phyloP scores from a whole-genome alignment of 2,888 invertebrate genomes.

The Nematopogon swammerdamellus region DNA sequence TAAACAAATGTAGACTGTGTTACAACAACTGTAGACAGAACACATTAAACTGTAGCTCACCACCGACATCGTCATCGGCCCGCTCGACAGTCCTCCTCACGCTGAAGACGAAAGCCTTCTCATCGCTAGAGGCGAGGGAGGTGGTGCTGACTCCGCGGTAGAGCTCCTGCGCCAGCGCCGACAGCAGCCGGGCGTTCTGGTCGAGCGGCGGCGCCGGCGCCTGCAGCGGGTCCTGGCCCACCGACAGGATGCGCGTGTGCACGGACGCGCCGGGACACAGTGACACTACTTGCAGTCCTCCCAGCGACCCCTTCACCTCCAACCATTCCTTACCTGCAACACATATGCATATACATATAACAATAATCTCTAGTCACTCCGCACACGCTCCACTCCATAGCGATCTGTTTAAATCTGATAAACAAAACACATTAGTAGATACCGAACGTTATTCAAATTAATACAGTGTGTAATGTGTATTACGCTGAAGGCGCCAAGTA shows the following conservation, averaged over 20 bases:
- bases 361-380: too few species aligned
- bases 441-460: too few species aligned
- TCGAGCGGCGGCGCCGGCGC: constrained; percentile 22
- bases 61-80: background rate
- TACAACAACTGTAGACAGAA: too few species aligned
- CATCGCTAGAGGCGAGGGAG: constrained; percentile 22
- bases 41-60: background rate
- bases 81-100: constrained; percentile 15
- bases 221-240: constrained; percentile 73
- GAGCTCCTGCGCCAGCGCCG: constrained; percentile 29
- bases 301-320: constrained; percentile 80
- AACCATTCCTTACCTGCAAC: constrained; percentile 45
- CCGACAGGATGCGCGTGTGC: constrained; percentile 82
- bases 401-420: too few species aligned
- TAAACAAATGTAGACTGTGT: too few species aligned
- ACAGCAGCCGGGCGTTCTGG: constrained; percentile 18
- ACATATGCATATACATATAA: too few species aligned
- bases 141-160: constrained; percentile 18
- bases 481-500: too few species aligned
- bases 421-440: too few species aligned
- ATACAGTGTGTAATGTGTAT: too few species aligned
- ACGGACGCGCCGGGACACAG: constrained; percentile 79
- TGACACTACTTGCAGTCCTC: constrained; percentile 88
- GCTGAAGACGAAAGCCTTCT: constrained; percentile 33
- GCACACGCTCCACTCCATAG: too few species aligned